These are phyloP conservation scores for Argyresthia goedartella DNA, from an alignment of 2,888 invertebrate species.

Conservation along the genomic window DNA sequence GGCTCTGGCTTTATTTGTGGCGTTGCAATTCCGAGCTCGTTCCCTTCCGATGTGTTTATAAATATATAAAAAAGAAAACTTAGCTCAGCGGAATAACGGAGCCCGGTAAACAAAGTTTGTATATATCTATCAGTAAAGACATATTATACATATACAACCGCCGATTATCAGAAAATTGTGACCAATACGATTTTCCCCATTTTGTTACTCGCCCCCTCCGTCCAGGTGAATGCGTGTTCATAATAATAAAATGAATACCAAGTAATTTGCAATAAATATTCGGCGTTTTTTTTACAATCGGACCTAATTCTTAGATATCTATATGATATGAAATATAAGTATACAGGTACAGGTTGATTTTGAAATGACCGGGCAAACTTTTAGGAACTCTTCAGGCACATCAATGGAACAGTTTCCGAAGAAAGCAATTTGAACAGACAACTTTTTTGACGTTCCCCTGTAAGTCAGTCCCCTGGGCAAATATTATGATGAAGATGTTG, in stretches of 20 bases:
- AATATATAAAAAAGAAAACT: too few relatives aligned
- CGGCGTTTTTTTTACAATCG: not conserved
- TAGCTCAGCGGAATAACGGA: not conserved
- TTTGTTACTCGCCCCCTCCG: constrained; percentile 42
- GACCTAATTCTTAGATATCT: not conserved
- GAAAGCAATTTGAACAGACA: too few relatives aligned
- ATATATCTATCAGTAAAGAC: not conserved
- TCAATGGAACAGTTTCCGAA: not conserved
- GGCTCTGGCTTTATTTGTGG: too few relatives aligned
- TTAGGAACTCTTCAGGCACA: not conserved
- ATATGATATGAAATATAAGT: not conserved
- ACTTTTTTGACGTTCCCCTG: too few relatives aligned
- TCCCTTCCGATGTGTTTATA: too few relatives aligned
- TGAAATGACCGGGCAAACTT: not conserved
- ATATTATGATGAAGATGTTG: too few relatives aligned
- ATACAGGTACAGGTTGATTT: not conserved
- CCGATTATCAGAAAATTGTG: not conserved
- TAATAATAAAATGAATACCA: constrained; percentile 36
- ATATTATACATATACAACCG: not conserved
- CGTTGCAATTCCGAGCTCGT: too few relatives aligned
- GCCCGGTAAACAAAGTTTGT: not conserved
- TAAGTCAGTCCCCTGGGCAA: too few relatives aligned
- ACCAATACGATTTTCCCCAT: not conserved
- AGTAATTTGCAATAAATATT: constrained; percentile 26
- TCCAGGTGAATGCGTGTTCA: constrained; percentile 63